A percentile compares a stretch with the other conserved stretches of the same genome.
Evolutionary conservation across 53 echinoderm and acorn worm species (phyloP).

Genomic region (Stichopus horrens): DNA sequence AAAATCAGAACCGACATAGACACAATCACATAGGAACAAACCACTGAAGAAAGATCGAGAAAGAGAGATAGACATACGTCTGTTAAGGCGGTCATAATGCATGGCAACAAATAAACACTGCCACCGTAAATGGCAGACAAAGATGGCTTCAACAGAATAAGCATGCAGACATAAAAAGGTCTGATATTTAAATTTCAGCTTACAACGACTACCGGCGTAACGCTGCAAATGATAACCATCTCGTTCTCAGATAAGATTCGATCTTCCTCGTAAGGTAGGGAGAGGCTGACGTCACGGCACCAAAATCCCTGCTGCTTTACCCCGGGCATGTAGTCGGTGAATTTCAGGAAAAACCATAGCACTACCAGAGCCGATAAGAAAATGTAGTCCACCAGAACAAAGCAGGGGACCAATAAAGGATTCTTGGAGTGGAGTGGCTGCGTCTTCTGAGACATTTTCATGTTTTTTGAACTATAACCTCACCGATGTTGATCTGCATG

Average conservation of each 20-base stretch:
- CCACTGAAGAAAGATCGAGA: too few species aligned
- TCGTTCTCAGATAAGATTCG: slow-evolving; percentile 54
- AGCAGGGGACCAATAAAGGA: slow-evolving; percentile 75
- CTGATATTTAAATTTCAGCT: not conserved
- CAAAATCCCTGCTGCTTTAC: slow-evolving; percentile 60
- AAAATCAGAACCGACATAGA: too few species aligned
- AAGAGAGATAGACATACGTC: too few species aligned
- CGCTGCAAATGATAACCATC: slow-evolving; percentile 66
- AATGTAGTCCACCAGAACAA: slow-evolving; percentile 78
- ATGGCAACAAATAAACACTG: too few species aligned
- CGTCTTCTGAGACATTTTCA: not conserved
- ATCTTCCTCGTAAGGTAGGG: slow-evolving; percentile 68
- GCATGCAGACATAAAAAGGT: not conserved
- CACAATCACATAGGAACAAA: too few species aligned
- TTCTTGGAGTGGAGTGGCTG: slow-evolving; percentile 51
- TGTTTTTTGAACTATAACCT: too few species aligned
- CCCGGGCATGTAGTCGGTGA: slow-evolving; percentile 68
- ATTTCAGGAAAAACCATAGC: slow-evolving; percentile 80
- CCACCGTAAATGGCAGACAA: not conserved
- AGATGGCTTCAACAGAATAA: not conserved
- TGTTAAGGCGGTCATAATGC: too few species aligned
- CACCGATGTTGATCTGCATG: too few species aligned
- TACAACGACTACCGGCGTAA: slow-evolving; percentile 45
- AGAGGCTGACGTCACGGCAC: slow-evolving; percentile 63
- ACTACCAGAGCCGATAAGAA: slow-evolving; percentile 76